Percentiles rank a stretch among this genome's conserved stretches.
These are phyloP conservation scores for Mus musculus DNA, from an alignment of 2,113 vertebrate species.

Conservation along the genomic window DNA sequence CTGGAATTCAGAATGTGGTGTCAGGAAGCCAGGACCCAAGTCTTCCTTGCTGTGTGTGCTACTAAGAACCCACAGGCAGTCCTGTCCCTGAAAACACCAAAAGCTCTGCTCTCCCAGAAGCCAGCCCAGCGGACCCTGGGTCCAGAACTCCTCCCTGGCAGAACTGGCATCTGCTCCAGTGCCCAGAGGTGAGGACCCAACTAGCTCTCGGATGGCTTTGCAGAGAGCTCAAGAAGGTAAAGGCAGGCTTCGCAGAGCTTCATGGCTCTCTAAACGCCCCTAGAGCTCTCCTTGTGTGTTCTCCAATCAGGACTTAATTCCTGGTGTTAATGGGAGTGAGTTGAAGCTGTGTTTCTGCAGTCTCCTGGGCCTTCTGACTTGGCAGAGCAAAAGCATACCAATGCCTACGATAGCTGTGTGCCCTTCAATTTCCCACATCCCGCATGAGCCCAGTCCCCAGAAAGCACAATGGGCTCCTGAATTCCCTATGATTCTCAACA, in stretches of 20 bases:
- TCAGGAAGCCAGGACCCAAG: background rate
- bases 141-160: background rate
- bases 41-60: background rate
- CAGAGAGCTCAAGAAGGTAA: background rate
- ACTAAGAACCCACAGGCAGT: background rate
- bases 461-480: background rate
- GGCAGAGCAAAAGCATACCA: background rate
- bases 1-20: background rate
- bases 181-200: background rate
- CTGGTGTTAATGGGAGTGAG: constrained; percentile 7
- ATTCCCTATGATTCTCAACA: constrained; percentile 49
- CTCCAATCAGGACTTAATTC: constrained; percentile 1
- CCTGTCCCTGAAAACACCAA: background rate
- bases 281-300: background rate
- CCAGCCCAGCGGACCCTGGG: background rate
- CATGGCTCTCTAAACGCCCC: background rate
- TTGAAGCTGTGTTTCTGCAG: background rate
- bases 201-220: background rate
- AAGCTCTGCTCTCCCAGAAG: background rate
- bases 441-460: background rate
- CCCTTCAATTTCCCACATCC: background rate
- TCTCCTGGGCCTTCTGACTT: constrained; percentile 3
- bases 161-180: background rate
- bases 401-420: background rate
- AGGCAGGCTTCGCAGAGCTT: background rate